Percentiles rank a stretch among this genome's conserved stretches.
Conservation (phyloP, 2,113 vertebrate genomes). For the Pungitius pungitius region DNA sequence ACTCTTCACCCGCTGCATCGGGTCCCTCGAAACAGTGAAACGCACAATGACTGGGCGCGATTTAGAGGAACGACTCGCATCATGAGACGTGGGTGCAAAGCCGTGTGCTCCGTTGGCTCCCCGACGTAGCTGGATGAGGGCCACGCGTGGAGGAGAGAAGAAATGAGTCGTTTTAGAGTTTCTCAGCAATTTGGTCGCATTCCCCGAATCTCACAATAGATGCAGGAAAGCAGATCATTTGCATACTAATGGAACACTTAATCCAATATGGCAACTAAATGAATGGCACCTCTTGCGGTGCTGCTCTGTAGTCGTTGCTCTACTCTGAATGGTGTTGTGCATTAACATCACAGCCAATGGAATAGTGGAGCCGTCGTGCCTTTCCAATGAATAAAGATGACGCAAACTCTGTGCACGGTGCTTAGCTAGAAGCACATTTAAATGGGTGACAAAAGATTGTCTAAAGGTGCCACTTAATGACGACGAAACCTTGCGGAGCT, state of each 20-base stretch:
- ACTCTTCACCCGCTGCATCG: too few relatives aligned
- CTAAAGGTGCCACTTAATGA: too few relatives aligned
- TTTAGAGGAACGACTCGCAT: too few relatives aligned
- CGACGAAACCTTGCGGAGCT: too few relatives aligned
- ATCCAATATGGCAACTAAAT: constrained; percentile 8
- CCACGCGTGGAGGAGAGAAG: constrained; percentile 29
- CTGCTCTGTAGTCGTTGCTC: not conserved
- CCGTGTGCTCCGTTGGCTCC: not conserved
- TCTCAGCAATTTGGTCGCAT: constrained; percentile 10
- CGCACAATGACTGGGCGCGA: too few relatives aligned
- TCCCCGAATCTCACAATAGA: constrained; percentile 20
- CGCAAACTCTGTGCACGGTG: too few relatives aligned
- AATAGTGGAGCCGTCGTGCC: not conserved
- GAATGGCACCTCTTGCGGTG: not conserved
- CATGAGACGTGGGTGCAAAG: not conserved
- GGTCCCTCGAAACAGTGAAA: too few relatives aligned
- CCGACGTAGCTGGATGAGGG: not conserved
- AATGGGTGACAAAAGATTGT: too few relatives aligned
- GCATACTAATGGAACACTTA: constrained; percentile 10
- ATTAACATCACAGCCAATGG: not conserved
- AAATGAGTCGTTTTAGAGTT: constrained; percentile 12
- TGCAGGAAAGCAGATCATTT: constrained; percentile 18
- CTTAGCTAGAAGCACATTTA: too few relatives aligned
- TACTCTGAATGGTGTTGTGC: not conserved
- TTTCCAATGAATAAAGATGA: not conserved